These are phyloP conservation scores for Ceyx margarethae DNA, from an alignment of 2,113 vertebrate genomes.

Conservation along the genomic window DNA sequence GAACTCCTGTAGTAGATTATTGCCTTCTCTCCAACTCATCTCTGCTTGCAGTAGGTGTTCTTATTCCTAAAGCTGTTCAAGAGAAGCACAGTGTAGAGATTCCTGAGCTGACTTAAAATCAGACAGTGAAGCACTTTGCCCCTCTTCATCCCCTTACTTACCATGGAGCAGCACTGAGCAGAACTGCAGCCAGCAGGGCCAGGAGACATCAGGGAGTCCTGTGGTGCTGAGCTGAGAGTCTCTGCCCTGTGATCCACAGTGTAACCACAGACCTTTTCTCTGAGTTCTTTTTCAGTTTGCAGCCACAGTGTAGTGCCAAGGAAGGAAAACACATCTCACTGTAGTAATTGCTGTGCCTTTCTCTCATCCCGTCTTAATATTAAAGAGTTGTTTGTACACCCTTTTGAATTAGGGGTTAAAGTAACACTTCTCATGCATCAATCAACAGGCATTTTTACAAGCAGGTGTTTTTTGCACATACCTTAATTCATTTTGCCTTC, in stretches of 20 bases:
- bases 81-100: neutral
- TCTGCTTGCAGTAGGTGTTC: neutral
- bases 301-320: neutral
- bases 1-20: neutral
- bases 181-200: neutral
- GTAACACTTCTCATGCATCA: neutral
- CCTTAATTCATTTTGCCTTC: neutral
- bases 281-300: neutral
- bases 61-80: neutral
- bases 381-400: neutral
- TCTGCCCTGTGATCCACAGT: neutral
- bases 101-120: neutral
- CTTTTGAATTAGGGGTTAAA: constrained; percentile 2
- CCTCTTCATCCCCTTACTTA: neutral
- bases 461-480: neutral
- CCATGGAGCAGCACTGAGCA: fast-evolving
- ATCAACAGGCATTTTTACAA: neutral
- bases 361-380: neutral
- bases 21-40: neutral
- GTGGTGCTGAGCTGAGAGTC: neutral
- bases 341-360: neutral
- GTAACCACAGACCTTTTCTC: neutral
- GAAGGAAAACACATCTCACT: neutral
- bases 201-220: neutral
- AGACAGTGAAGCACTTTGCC: neutral